Evolutionary conservation across 2,797 vertebrate species (phyloP), one percentile per base, ranked within the genome.

Genomic region (Propithecus deckenii): DNA sequence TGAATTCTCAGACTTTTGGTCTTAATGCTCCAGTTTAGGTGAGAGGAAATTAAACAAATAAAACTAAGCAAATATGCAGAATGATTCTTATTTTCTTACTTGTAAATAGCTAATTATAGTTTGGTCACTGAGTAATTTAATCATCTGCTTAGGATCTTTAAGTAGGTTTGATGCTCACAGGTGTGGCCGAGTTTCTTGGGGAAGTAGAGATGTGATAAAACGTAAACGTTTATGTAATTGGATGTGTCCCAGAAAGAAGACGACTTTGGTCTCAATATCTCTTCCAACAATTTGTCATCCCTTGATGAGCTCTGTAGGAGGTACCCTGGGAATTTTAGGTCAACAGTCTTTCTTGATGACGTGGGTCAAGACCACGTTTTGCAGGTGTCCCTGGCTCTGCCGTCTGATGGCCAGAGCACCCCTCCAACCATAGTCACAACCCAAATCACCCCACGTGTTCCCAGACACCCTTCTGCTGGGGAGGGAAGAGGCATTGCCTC

Each of bases 401-500:
- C 25, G 46, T 23, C 43, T 11, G 23, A 46, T 2, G 14, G 57
- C 32, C 43, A 23, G 35, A 63, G 17, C 18, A 4, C 35, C 38
- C 43, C 35, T 28, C 32, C 25, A 0, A 0, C 30, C 25, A 2
- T 2, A 0, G 5, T 4, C 63, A 32, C 59, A 76, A 7, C 55
- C 28, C 14, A 0, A 6, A 13, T 52, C 17, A 0, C 20, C 5
- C 25, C 41, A 8, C 1, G 0, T 14, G 0, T 14, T n/a, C 65
- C 57, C 46, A 25, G 7, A 41, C 20, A 46, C 12, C 8, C 12
- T 10, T 55, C 74, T 67, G 0, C 41, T 32, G 11, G 25, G 59
- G 28, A 75, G 22, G 22, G 5, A 52, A 57, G 28, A 30, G 11
- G 7, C 25, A 5, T 17, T 61, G 32, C 4, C 65, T 48, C 5